Evolutionary conservation across 2,888 invertebrate genomes (phyloP), one percentile per base, ranked within the genome.

Genomic region (Lysandra bellargus): DNA sequence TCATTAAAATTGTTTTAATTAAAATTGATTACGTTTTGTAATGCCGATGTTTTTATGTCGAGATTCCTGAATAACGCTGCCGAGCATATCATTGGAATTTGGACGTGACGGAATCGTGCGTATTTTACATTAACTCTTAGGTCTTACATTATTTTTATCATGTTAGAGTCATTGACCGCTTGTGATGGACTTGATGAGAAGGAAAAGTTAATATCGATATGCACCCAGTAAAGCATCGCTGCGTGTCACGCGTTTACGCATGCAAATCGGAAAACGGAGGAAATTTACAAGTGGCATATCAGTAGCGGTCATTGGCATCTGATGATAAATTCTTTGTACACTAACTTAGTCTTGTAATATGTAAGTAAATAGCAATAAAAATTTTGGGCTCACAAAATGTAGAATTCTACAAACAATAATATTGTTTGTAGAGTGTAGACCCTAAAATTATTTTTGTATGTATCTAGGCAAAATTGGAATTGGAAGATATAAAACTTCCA

Each of bases 231-330:
- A 90, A 85, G 86, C 89, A 84, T 89, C 83, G 85, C 83, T 79
- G 81, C 83, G 81, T 82, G 86, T 87, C 69, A 69, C 17, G 69
- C 69, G 33, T 14, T 69, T 69, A 69, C 33, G 86, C 85, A 85
- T 87, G 85, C 85, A 82, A 79, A 80, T 80, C 86, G 87, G 85
- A 84, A 87, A 85, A 82, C 84, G 83, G 82, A 89, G 93, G 92
- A 92, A 91, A 87, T 87, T 79, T 85, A 83, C 89, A 86, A 87
- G 87, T 87, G 86, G 84, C 84, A 82, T 83, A 69, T 79, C 82
- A 80, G 86, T 88, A 91, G 69, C 69, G 90, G 91, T 84, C 84
- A 83, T 83, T 83, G 82, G 83, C 84, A 69, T 82, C 83, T 84
- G 76, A 79, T 81, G 84, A 84, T 85, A 84, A 83, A 82, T 80